A percentile compares a stretch with the other conserved stretches of the same genome.
Conservation (phyloP, 1,140 invertebrate genomes). For the Venustaconcha ellipsiformis region DNA sequence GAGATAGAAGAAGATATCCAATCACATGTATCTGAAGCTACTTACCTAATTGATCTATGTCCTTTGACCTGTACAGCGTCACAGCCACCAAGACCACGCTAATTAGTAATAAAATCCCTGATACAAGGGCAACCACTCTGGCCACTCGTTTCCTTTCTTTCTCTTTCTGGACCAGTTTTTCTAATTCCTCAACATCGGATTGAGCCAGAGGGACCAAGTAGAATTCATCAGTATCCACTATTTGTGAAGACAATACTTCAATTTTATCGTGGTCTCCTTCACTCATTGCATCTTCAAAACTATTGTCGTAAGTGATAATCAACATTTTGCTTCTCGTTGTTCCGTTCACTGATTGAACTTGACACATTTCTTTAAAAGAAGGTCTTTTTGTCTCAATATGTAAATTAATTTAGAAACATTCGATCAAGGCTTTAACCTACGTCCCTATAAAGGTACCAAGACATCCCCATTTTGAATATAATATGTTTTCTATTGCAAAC, state of each 20-base stretch:
- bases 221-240: conserved; percentile 24
- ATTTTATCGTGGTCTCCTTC: conserved; percentile 33
- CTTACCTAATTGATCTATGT: conserved; percentile 37
- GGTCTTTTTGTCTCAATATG: too few species aligned
- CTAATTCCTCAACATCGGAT: conserved; percentile 22
- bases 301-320: conserved; percentile 30
- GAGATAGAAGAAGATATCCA: too few species aligned
- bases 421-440: too few species aligned
- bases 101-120: conserved; percentile 25
- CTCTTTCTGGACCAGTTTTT: conserved; percentile 12
- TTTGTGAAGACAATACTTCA: conserved; percentile 33
- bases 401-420: too few species aligned
- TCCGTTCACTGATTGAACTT: too few species aligned
- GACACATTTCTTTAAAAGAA: too few species aligned
- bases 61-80: conserved; percentile 29
- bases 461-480: too few species aligned
- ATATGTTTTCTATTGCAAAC: too few species aligned
- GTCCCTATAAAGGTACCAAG: too few species aligned
- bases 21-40: background rate
- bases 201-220: conserved; percentile 18
- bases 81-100: conserved; percentile 26
- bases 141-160: conserved; percentile 25
- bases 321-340: conserved; percentile 3
- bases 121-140: conserved; percentile 26
- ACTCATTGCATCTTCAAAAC: conserved; percentile 25